Conservation (phyloP, 2,113 vertebrate species). For the Ivindomyrus marchei region DNA sequence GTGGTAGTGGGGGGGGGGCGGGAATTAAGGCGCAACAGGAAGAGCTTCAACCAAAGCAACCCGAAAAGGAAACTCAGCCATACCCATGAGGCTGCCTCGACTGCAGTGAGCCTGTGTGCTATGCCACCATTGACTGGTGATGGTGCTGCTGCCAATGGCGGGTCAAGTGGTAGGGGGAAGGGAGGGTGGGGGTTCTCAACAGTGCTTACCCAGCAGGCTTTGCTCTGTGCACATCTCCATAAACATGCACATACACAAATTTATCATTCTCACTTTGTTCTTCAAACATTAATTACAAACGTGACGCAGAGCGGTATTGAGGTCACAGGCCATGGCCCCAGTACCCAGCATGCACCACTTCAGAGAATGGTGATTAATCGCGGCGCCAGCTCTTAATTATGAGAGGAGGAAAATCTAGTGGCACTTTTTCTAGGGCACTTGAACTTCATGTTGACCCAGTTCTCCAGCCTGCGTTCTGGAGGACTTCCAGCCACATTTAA, state of each 20-base stretch:
- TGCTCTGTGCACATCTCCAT: background rate
- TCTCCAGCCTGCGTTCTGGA: conserved; percentile 34
- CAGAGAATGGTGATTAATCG: conserved; percentile 48
- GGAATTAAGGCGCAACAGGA: background rate
- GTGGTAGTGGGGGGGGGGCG: background rate
- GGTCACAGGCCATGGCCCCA: conserved; percentile 24
- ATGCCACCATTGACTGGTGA: background rate
- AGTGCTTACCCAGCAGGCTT: conserved; percentile 13
- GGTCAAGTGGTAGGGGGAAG: background rate
- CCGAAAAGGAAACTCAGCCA: background rate
- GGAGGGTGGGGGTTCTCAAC: background rate
- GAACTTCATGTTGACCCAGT: conserved; percentile 39
- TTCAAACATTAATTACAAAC: conserved; percentile 20
- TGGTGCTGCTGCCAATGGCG: background rate
- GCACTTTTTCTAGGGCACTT: conserved; percentile 47
- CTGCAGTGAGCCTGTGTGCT: no score
- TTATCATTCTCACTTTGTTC: background rate
- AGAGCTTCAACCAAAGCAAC: background rate
- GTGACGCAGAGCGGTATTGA: background rate
- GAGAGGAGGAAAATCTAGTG: conserved; percentile 34
- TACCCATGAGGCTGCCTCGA: background rate
- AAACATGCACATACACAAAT: conserved; percentile 2
- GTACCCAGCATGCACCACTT: conserved; percentile 32
- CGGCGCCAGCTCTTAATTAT: conserved; percentile 52
- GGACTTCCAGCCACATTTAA: conserved; percentile 27